Evolutionary conservation across 2,797 vertebrate genomes (phyloP).

Genomic region (Valencia hispanica): DNA sequence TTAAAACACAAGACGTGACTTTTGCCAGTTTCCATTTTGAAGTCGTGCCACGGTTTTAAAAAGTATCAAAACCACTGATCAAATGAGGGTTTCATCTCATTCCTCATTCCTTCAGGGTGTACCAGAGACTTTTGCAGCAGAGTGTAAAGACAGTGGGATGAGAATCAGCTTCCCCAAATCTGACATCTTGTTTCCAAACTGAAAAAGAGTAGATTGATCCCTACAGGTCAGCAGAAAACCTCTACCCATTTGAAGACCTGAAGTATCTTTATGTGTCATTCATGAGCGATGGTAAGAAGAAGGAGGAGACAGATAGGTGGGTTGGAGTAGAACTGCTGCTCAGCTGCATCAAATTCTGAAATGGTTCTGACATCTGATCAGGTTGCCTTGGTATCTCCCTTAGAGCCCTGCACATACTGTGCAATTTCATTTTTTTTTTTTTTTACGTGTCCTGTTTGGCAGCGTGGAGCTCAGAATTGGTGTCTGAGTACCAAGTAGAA

Average conservation of each 20-base stretch:
- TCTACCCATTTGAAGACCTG: background rate
- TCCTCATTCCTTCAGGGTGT: background rate
- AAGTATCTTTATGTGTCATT: background rate
- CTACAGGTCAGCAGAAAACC: background rate
- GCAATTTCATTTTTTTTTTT: too few species aligned
- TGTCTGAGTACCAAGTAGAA: too few species aligned
- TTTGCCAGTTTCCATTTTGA: background rate
- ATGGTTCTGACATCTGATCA: background rate
- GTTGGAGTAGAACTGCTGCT: background rate
- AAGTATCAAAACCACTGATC: background rate
- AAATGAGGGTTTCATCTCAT: background rate
- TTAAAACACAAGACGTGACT: background rate
- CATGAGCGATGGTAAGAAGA: background rate
- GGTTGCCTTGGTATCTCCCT: too few species aligned
- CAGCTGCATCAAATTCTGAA: background rate
- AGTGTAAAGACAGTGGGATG: background rate
- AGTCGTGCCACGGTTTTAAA: slow-evolving; percentile 1
- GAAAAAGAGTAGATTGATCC: background rate
- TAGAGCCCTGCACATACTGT: background rate
- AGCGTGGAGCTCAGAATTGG: too few species aligned
- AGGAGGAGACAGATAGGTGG: background rate
- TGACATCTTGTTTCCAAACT: background rate
- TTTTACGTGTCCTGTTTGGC: too few species aligned
- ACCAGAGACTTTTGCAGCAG: background rate
- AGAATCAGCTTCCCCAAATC: background rate